A percentile compares a stretch with the other conserved stretches of the same genome.
These are phyloP conservation scores for Accipiter virgatus DNA, from an alignment of 2,113 vertebrate genomes.

Conservation along the genomic window DNA sequence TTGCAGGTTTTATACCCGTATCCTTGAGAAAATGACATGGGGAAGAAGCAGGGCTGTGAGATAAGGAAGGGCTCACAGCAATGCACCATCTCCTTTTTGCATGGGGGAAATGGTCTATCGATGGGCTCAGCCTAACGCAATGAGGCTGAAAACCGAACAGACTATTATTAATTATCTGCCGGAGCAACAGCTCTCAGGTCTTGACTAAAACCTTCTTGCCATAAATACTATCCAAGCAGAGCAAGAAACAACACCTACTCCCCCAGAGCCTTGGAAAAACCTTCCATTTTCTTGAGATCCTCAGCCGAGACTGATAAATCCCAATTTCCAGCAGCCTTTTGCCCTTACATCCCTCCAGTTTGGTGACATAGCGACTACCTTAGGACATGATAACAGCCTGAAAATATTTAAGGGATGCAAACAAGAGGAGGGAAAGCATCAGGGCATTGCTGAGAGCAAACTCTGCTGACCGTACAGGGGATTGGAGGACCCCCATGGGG, in stretches of 20 bases:
- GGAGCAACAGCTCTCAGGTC: not conserved
- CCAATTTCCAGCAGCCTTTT: not conserved
- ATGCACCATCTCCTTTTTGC: not conserved
- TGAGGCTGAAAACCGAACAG: not conserved
- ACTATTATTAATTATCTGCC: not conserved
- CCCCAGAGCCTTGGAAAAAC: not conserved
- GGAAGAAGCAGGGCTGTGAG: not conserved
- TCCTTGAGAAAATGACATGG: not conserved
- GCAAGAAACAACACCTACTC: not conserved
- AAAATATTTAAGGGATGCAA: not conserved
- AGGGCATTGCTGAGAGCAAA: not conserved
- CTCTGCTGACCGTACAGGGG: not conserved
- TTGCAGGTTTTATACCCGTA: not conserved
- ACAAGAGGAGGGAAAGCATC: not conserved
- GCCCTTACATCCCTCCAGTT: not conserved
- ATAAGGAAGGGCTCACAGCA: not conserved
- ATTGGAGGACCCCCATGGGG: rapidly evolving
- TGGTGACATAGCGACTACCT: rapidly evolving
- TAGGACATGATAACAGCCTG: not conserved
- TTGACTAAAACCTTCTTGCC: not conserved
- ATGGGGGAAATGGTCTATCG: not conserved
- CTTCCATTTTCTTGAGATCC: not conserved
- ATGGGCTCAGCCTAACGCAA: not conserved
- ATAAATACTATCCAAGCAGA: not conserved
- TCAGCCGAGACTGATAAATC: not conserved